Evolutionary conservation across 2,113 vertebrate species (phyloP).

Genomic region (Sylvia atricapilla): DNA sequence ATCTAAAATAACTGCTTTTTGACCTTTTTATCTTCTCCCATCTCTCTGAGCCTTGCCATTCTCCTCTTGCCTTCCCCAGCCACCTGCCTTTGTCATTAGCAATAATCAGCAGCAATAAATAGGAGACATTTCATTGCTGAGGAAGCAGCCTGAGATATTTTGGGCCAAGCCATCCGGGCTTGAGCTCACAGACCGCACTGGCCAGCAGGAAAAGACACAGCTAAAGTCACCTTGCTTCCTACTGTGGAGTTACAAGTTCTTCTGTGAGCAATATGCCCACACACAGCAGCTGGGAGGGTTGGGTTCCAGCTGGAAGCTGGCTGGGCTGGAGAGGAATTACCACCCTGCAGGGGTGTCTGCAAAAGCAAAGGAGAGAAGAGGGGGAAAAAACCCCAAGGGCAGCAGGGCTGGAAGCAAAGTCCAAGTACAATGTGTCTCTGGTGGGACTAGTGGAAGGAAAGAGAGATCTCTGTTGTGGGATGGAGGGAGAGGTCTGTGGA

Average conservation of each 20-base stretch:
- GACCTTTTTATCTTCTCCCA: conserved; percentile 31
- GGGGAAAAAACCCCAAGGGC: background rate
- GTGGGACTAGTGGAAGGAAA: background rate
- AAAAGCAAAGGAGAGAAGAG: background rate
- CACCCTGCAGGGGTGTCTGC: background rate
- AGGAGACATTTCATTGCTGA: conserved; percentile 23
- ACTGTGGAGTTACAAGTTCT: background rate
- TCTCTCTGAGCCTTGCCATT: background rate
- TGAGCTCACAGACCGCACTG: background rate
- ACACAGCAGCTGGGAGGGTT: background rate
- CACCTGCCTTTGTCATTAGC: conserved; percentile 48
- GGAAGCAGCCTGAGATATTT: conserved; percentile 36
- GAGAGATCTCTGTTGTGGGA: background rate
- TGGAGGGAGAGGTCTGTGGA: accelerated
- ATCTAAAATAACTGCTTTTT: conserved; percentile 43
- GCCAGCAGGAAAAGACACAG: background rate
- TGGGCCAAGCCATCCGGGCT: background rate
- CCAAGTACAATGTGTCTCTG: background rate
- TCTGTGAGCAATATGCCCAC: background rate
- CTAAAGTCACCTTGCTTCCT: background rate
- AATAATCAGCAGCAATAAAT: conserved; percentile 51
- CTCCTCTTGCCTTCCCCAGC: background rate
- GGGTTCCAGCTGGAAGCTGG: background rate
- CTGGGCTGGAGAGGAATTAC: background rate
- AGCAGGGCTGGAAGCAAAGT: background rate